These are phyloP conservation scores for Candidula unifasciata DNA, from an alignment of 2,888 invertebrate species.

Conservation along the genomic window DNA sequence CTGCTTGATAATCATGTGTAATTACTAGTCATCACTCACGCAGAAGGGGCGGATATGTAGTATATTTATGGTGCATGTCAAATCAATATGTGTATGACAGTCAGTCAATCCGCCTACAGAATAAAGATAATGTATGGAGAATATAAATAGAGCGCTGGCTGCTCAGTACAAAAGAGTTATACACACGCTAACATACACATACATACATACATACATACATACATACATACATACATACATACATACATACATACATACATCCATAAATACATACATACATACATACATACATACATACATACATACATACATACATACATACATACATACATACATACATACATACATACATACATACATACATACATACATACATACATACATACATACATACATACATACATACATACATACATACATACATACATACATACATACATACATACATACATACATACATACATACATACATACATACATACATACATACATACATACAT, in stretches of 20 bases:
- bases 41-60: too few relatives aligned
- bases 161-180: too few relatives aligned
- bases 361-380: too few relatives aligned
- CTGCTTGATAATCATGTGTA: too few relatives aligned
- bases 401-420: conserved; percentile 29
- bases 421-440: not conserved
- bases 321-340: conserved; percentile 30
- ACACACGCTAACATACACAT: conserved; percentile 20
- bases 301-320: conserved; percentile 25
- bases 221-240: conserved; percentile 21
- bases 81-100: too few relatives aligned
- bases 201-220: conserved; percentile 31
- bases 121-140: too few relatives aligned
- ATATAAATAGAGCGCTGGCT: too few relatives aligned
- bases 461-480: conserved; percentile 29
- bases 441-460: conserved; percentile 27
- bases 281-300: conserved; percentile 22
- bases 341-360: conserved; percentile 6
- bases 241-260: conserved; percentile 32
- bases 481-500: conserved; percentile 29
- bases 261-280: conserved; percentile 24
- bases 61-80: too few relatives aligned
- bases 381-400: conserved; percentile 36
- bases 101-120: too few relatives aligned
- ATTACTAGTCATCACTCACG: too few relatives aligned